Percentiles rank a stretch among this genome's conserved stretches.
Evolutionary conservation across 2,888 invertebrate genomes (phyloP).

Genomic region (Gari tellinella): DNA sequence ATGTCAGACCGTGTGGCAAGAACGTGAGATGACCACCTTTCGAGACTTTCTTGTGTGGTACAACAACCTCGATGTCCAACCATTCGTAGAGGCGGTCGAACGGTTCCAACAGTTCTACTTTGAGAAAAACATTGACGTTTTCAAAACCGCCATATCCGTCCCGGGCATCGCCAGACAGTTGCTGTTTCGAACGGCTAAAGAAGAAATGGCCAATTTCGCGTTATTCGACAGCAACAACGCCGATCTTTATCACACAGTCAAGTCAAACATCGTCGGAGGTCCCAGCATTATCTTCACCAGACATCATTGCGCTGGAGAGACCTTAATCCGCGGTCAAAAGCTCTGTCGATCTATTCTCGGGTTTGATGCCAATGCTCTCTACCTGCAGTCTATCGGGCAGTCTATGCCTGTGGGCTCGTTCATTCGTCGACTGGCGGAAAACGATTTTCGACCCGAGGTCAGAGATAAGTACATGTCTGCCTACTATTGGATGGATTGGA

Average conservation of each 20-base stretch:
- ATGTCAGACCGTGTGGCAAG: constrained; percentile 47
- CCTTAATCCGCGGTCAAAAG: constrained; percentile 29
- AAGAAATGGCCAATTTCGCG: constrained; percentile 20
- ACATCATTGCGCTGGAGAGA: constrained; percentile 10
- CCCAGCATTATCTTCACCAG: constrained; percentile 28
- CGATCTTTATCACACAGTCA: constrained; percentile 24
- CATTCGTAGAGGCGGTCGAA: constrained; percentile 56
- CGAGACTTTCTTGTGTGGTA: constrained; percentile 63
- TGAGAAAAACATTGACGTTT: constrained; percentile 50
- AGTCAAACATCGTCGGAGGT: constrained; percentile 22
- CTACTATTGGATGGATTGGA: constrained; percentile 29
- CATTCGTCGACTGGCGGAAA: constrained; percentile 23
- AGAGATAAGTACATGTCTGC: constrained; percentile 16
- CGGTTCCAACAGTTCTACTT: constrained; percentile 41
- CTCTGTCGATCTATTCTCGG: constrained; percentile 35
- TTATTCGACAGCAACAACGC: constrained; percentile 16
- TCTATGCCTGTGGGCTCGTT: constrained; percentile 39
- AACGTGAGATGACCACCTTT: constrained; percentile 53
- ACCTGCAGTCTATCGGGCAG: constrained; percentile 28
- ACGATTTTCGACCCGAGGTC: constrained; percentile 29
- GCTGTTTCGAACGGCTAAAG: constrained; percentile 32
- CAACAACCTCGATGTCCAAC: constrained; percentile 55
- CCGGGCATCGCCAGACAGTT: constrained; percentile 55
- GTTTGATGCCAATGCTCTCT: constrained; percentile 48
- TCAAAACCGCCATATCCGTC: constrained; percentile 52